Base-by-base conservation (phyloP, 2,888 invertebrate genomes). In the Magallana nippona region DNA sequence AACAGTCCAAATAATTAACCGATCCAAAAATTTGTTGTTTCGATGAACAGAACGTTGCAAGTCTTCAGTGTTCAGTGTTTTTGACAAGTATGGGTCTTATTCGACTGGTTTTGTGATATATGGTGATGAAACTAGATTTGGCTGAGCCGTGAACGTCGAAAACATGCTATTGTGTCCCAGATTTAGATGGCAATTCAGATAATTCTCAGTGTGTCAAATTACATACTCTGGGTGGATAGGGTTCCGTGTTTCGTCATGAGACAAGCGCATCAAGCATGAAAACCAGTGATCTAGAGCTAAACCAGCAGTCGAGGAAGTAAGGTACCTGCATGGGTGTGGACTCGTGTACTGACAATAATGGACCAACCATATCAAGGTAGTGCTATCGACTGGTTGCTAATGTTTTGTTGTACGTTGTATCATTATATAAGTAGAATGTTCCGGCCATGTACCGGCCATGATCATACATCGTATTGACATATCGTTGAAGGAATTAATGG, bases 261-360 rank as follows among this genome's bases (percentile, higher is more conserved):
- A 71, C 71, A 71, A 71, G 13, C 27, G 27, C 71, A 71, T 71
- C 11, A 27, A 71, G 71, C 71, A 71, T 71, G 71, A 71, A 71
- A 71, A 27, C 27, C 71, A 71, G 27, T 71, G 71, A 71, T 27
- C 71, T 32, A 71, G 22, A 32, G 71, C 60, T 17, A 71, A 32
- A 22, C 22, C 22, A 27, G 22, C 27, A 27, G 44, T 44, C 8
- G 15, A 71, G 22, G 15, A 22, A 71, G 13, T 15, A 71, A 71
- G 71, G 32, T 71, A 71, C 71, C 15, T 27, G 27, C 27, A 27
- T 27, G 71, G 71, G 71, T 71, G 71, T 71, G 71, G 22, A 11
- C 71, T 22, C 2, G 27, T 71, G 19, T 11, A 15, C 44, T 44
- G 8, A 32, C 71, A 71, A 71, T 11, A 32, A 22, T 71, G 71